Base-by-base conservation (phyloP, 2,888 invertebrate species). In the Agelastica alni region DNA sequence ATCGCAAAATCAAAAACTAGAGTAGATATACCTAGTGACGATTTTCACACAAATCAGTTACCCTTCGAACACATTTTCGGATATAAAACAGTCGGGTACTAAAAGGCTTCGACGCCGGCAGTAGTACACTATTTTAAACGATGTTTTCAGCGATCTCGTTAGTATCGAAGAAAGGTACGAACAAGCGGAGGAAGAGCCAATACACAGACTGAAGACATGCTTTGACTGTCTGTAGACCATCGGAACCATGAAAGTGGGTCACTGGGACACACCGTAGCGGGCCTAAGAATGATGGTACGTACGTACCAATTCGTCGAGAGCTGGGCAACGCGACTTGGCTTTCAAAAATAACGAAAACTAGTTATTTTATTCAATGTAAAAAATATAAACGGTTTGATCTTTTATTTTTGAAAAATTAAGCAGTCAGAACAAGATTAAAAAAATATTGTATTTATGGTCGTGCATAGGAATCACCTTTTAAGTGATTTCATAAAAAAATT, bases 241-340 rank as follows among this genome's bases (percentile, higher is more conserved):
- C 75, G 70, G 75, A 72, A 70, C 75, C 70, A 55, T 65, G 65
- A 65, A 76, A 73, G 71, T 76, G 71, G 77, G 77, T 77, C 74
- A 77, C 74, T 76, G 70, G 76, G 74, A 73, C 74, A n/a, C n/a
- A 73, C 70, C 65, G 72, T 75, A 75, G 75, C 75, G 75, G 75
- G 64, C 69, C 64, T 69, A 69, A 60, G 63, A 47, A 51, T 60
- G 58, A 48, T 48, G 54, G 59, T 63, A 60, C 59, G 32, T 36
- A 39, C n/a, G n/a, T n/a, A n/a, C n/a, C n/a, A n/a, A n/a, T n/a
- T 28, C 17, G 30, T 12, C 17, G 22, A 52, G 51, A 49, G 49
- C 10, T 49, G 49, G 49, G 31, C 41, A 20, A 4, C 17, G 32
- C n/a, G n/a, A n/a, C n/a, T n/a, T n/a, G 20, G 32, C 7, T 34